Conservation (phyloP, 2,797 vertebrate species). For the Capromys pilorides region DNA sequence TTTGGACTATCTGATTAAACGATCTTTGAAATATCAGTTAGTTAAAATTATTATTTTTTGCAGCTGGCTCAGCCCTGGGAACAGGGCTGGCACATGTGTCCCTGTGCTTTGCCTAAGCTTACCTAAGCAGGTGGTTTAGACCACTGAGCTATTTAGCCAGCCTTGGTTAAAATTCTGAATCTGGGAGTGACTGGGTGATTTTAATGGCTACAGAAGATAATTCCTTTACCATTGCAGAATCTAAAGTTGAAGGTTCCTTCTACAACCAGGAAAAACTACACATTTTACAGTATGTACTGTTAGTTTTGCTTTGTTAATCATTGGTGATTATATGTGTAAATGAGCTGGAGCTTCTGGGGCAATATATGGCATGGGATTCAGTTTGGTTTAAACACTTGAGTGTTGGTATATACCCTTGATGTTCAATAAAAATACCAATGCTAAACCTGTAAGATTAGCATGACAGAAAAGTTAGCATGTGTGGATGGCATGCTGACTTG, state of each 20-base stretch:
- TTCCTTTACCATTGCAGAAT: constrained; percentile 77
- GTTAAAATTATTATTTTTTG: constrained; percentile 1
- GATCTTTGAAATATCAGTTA: constrained; percentile 30
- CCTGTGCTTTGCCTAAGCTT: too few relatives aligned
- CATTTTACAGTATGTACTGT: constrained; percentile 79
- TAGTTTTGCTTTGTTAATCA: constrained; percentile 64
- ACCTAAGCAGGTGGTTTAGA: too few relatives aligned
- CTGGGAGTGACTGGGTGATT: constrained; percentile 36
- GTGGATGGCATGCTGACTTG: constrained; percentile 68
- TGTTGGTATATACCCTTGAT: constrained; percentile 39
- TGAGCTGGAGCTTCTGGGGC: constrained; percentile 59
- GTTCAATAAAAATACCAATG: constrained; percentile 60
- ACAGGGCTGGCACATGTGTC: too few relatives aligned
- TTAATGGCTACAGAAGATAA: constrained; percentile 65
- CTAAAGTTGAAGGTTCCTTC: constrained; percentile 76
- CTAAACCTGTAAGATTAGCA: constrained; percentile 55
- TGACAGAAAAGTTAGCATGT: constrained; percentile 64
- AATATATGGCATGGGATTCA: constrained; percentile 67
- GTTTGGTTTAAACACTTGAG: constrained; percentile 58
- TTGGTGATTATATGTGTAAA: constrained; percentile 44
- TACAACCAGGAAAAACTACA: constrained; percentile 70
- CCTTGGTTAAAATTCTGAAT: constrained; percentile 53
- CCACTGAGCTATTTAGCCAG: too few relatives aligned
- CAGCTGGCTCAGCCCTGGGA: too few relatives aligned
- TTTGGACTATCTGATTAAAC: constrained; percentile 11